These are phyloP conservation scores for Amiota minor DNA, from an alignment of 2,888 invertebrate species.

Conservation along the genomic window DNA sequence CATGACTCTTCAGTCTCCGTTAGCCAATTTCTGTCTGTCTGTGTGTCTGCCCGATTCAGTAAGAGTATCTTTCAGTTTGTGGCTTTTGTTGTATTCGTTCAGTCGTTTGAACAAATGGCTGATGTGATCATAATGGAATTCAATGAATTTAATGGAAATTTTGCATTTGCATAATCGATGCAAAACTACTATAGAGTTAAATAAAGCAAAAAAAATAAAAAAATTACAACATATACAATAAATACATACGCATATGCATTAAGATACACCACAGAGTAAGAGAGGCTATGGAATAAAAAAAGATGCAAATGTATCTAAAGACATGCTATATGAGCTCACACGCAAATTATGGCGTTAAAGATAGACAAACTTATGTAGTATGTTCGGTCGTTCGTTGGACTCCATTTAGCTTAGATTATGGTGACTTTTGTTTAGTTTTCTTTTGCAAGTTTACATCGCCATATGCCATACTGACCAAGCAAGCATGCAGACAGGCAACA, in stretches of 20 bases:
- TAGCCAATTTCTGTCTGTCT: slow-evolving; percentile 15
- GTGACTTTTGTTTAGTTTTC: background rate
- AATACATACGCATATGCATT: background rate
- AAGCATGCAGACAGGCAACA: background rate
- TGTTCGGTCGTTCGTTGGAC: background rate
- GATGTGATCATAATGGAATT: slow-evolving; percentile 59
- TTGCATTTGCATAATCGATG: slow-evolving; percentile 65
- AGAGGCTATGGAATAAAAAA: background rate
- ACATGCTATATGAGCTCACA: slow-evolving; percentile 43
- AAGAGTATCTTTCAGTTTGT: slow-evolving; percentile 3
- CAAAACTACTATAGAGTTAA: slow-evolving; percentile 28
- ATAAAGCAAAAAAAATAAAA: slow-evolving; percentile 23
- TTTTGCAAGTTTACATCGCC: background rate
- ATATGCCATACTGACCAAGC: background rate
- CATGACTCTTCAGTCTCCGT: too few relatives aligned
- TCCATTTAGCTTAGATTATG: background rate
- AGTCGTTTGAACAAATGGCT: slow-evolving; percentile 18
- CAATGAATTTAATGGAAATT: slow-evolving; percentile 69
- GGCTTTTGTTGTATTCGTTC: background rate
- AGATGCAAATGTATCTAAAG: background rate
- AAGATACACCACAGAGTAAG: background rate
- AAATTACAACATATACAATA: background rate
- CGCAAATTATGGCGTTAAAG: slow-evolving; percentile 46
- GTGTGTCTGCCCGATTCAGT: slow-evolving; percentile 6
- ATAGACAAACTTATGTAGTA: slow-evolving; percentile 19